Base-by-base conservation (phyloP, 2,113 vertebrate genomes). In the Piprites chloris region DNA sequence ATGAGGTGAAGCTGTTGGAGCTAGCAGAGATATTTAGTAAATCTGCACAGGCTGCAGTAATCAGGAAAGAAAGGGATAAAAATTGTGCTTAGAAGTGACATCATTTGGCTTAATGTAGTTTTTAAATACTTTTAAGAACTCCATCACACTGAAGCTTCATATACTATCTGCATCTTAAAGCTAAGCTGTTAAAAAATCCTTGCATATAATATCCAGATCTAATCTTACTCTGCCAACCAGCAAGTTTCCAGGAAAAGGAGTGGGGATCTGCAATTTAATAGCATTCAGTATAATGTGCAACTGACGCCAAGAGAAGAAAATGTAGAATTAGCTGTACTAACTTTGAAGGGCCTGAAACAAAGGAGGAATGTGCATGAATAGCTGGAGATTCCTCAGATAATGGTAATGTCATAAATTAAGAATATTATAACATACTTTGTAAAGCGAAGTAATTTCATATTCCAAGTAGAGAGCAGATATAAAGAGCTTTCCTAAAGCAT, bases 291-390 rank as follows among this genome's bases (percentile, higher is more conserved):
- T 75, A 82, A 73, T 46, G 74, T 79, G 42, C 84, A 91, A 42
- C 32, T 87, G 85, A 95, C 95, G 94, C 89, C 94, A 96, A 87
- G 66, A 92, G 66, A 91, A 75, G 62, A 91, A 93, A 96, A 89
- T 73, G 49, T 89, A 93, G 87, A 96, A 95, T 95, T 96, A 91
- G 89, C 84, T 73, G 66, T 79, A 56, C 84, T 90, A 85, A 63
- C 89, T 95, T 90, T 93, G 89, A 95, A 93, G 73, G 39, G 76
- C 47, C 73, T 95, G 86, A 94, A 97, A 96, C 95, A 97, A 96
- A 96, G 80, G 24, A 19, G 10, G 71, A 95, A 87, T 96, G 94
- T 85, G 62, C 73, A 89, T 93, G 84, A 95, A 89, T 87, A 95
- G 77, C 49, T 82, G 62, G 67, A 94, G 96, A 96, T 96, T 82